phyloP scores from a whole-genome alignment of 2,113 vertebrate species.

The Edolisoma coerulescens region DNA sequence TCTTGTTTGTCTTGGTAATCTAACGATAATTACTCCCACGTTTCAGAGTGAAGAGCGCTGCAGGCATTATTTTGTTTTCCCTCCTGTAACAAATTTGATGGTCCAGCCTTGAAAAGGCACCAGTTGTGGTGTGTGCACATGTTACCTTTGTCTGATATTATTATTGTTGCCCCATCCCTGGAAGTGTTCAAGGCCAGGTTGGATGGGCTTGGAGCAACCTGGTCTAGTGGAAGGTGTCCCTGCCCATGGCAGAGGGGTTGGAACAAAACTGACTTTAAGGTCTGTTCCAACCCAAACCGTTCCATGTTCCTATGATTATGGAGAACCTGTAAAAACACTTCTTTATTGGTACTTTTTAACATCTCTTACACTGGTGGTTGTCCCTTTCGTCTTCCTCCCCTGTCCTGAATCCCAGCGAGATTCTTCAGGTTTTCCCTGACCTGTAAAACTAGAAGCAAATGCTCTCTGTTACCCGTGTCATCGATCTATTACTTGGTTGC shows the following conservation, averaged over 20 bases:
- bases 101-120: not conserved
- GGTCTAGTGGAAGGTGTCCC: not conserved
- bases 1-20: conserved; percentile 15
- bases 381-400: not conserved
- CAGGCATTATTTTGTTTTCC: not conserved
- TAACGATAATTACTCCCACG: not conserved
- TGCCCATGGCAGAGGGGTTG: not conserved
- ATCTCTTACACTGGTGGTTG: not conserved
- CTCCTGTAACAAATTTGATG: not conserved
- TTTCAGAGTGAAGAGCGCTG: not conserved
- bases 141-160: not conserved
- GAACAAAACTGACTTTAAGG: not conserved
- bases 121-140: not conserved
- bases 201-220: not conserved
- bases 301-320: not conserved
- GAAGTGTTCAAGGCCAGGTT: not conserved
- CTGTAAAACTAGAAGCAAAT: not conserved
- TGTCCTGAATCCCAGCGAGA: not conserved
- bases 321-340: not conserved
- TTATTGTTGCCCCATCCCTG: not conserved
- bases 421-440: not conserved
- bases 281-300: not conserved
- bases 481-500: not conserved
- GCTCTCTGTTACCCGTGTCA: not conserved
- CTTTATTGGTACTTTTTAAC: not conserved